A percentile compares a stretch with the other conserved stretches of the same genome.
phyloP scores from a whole-genome alignment of 2,113 vertebrate genomes.

The Lanius collurio region DNA sequence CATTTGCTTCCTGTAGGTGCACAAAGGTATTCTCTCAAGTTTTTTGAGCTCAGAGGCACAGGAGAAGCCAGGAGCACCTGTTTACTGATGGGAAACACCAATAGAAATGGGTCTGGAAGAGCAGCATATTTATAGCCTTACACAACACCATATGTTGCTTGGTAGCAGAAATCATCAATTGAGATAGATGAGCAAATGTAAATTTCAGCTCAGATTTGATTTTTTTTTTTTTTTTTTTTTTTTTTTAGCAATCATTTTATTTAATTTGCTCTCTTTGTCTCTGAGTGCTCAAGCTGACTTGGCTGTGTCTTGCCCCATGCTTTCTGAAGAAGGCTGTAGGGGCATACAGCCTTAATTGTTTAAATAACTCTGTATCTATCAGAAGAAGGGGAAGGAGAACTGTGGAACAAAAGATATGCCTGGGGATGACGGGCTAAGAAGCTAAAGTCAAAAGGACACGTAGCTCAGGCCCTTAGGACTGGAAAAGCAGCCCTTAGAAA shows the following conservation, averaged over 20 bases:
- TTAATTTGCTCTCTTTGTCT: background rate
- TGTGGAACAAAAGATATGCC: background rate
- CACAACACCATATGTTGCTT: constrained; percentile 29
- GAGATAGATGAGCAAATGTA: constrained; percentile 42
- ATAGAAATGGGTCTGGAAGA: constrained; percentile 30
- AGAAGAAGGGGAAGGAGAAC: background rate
- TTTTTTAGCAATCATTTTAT: background rate
- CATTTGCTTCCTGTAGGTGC: background rate
- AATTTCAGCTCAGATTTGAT: constrained; percentile 10
- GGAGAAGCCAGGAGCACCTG: constrained; percentile 27
- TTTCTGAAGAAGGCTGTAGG: background rate
- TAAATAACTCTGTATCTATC: background rate
- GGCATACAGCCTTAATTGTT: constrained; percentile 33
- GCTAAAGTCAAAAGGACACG: constrained; percentile 45
- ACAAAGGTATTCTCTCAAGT: background rate
- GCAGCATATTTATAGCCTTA: constrained; percentile 15
- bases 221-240: background rate
- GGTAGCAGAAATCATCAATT: constrained; percentile 25
- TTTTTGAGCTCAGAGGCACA: background rate
- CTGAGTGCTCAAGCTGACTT: background rate
- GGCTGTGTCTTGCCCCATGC: background rate
- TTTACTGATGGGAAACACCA: constrained; percentile 46
- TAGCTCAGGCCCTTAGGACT: constrained; percentile 7
- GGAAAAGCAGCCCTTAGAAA: constrained; percentile 29
- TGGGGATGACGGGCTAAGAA: constrained; percentile 3